Conservation (phyloP, 2,888 invertebrate species). For the Petrolisthes manimaculis region DNA sequence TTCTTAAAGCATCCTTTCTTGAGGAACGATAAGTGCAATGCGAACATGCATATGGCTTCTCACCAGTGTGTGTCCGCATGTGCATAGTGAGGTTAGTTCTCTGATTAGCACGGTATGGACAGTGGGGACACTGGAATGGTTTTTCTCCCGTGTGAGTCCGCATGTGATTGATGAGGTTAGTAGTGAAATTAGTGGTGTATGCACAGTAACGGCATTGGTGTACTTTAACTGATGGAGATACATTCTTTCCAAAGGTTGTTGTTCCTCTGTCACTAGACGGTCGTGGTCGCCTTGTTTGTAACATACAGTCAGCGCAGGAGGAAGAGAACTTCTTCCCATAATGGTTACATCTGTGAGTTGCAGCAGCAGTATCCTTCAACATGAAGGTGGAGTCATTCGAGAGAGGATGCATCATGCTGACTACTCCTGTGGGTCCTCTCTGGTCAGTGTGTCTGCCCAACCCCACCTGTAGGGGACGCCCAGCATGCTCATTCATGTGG, state of each 20-base stretch:
- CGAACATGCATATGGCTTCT: conserved; percentile 62
- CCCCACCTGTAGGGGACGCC: conserved; percentile 62
- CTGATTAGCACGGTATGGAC: conserved; percentile 55
- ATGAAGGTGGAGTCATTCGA: conserved; percentile 29
- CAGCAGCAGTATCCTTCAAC: conserved; percentile 36
- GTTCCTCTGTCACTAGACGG: conserved; percentile 23
- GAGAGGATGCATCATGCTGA: conserved; percentile 46
- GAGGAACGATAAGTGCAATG: conserved; percentile 61
- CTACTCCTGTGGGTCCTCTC: conserved; percentile 50
- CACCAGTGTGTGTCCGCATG: conserved; percentile 64
- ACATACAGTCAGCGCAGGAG: conserved; percentile 38
- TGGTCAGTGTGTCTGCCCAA: conserved; percentile 53
- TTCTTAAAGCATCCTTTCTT: conserved; percentile 57
- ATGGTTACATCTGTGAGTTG: conserved; percentile 36
- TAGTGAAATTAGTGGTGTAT: conserved; percentile 55
- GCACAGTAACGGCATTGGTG: conserved; percentile 51
- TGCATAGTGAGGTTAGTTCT: conserved; percentile 60
- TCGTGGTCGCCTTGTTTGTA: conserved; percentile 18
- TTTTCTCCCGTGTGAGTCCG: conserved; percentile 54
- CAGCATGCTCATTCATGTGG: conserved; percentile 44
- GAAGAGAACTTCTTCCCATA: conserved; percentile 36
- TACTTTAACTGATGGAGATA: conserved; percentile 31
- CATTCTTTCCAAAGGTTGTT: conserved; percentile 31
- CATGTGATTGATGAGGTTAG: conserved; percentile 56
- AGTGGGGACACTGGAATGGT: conserved; percentile 54